Base-by-base conservation (phyloP, 1,140 invertebrate species). In the Arion vulgaris region DNA sequence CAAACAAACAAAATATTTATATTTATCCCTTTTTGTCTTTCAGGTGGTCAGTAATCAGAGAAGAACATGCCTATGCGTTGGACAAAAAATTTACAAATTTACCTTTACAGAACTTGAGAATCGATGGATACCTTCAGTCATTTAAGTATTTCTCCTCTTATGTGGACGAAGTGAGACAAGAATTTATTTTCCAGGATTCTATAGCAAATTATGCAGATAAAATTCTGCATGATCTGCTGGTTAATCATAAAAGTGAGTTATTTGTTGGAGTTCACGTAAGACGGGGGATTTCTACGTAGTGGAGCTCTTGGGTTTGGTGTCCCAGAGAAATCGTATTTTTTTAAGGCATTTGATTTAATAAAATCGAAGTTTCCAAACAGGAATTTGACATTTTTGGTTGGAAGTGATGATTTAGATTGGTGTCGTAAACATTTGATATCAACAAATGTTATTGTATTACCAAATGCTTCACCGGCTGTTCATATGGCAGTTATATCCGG, bases 401-500 rank as follows among this genome's bases (percentile, higher is more conserved):
- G 84, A 38, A 86, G 86, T 23, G 86, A 89, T 57, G 87, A 87
- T 57, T 69, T 83, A 5, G 15, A 57, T 1, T 90, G 88, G 87
- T 81, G 81, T 26, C 71, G 36, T 41, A 38, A 77, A n/a, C 9
- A 51, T n/a, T 71, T 83, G 5, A 66, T 51, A 11, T 53, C 75
- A 32, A 75, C 66, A 5, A 34, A 57, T 2, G 86, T 87, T 51
- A 80, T 85, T 1, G 45, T 81, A 23, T 86, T 86, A 41, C 49
- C 79, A 0, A 53, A 81, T n/a, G 84, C 49, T 28, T 71, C 39
- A 15, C 57, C 81, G 0, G 83, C 49, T 17, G 91, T 93, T 81
- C 88, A 91, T 79, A 57, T 91, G 32, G 87, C 88, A 7, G 39
- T 88, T 7, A 72, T 91, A 49, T 51, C 88, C 15, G 62, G 57